These are phyloP conservation scores for Sturnira hondurensis DNA, from an alignment of 2,113 vertebrate genomes.

Conservation along the genomic window DNA sequence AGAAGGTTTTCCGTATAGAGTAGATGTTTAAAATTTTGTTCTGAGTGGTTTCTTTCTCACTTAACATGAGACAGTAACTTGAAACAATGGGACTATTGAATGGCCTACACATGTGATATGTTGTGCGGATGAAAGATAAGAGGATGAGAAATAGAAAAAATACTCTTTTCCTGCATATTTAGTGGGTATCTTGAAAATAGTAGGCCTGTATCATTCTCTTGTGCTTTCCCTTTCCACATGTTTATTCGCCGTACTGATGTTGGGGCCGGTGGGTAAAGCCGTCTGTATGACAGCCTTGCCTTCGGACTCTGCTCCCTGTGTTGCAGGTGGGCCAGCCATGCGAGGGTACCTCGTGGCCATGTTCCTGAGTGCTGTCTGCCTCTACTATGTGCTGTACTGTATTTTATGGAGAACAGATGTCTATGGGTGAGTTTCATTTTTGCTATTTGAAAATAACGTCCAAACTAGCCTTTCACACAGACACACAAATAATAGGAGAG, in stretches of 20 bases:
- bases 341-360: constrained; percentile 62
- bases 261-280: neutral
- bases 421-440: constrained; percentile 64
- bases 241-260: neutral
- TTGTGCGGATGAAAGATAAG: neutral
- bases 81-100: neutral
- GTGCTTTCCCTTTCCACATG: neutral
- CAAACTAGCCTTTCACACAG: neutral
- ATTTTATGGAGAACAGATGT: constrained; percentile 65
- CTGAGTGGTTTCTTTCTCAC: neutral
- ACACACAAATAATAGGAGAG: neutral
- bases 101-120: neutral
- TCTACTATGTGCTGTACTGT: constrained; percentile 67
- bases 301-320: neutral
- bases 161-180: neutral
- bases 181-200: neutral
- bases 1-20: neutral
- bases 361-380: constrained; percentile 64
- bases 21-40: neutral
- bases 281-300: neutral
- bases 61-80: neutral
- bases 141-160: neutral
- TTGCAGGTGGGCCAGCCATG: constrained; percentile 68
- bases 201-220: neutral
- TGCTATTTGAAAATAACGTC: neutral